A percentile compares a stretch with the other conserved stretches of the same genome.
Evolutionary conservation across 2,797 vertebrate species (phyloP).

Genomic region (Scolopax bukidnonensis): DNA sequence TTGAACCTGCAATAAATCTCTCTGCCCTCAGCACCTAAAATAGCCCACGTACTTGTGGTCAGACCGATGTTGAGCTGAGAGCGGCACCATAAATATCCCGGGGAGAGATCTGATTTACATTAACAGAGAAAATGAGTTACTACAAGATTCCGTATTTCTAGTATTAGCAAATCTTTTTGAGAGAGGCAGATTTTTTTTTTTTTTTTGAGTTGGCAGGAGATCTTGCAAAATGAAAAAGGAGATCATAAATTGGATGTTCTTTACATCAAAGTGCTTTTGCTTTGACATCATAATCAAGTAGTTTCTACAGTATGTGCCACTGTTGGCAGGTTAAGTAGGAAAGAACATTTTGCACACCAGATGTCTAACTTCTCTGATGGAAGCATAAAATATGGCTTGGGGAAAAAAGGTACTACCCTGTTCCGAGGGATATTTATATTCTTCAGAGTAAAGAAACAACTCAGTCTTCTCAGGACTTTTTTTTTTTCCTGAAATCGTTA

Average conservation of each 20-base stretch:
- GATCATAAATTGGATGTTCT: neutral
- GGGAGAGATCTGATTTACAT: neutral
- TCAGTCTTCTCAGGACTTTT: neutral
- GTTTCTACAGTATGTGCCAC: neutral
- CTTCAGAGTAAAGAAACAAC: neutral
- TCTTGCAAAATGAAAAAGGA: neutral
- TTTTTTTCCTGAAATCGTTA: neutral
- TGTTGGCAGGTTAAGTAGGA: neutral
- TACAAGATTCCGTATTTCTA: neutral
- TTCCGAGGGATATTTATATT: neutral
- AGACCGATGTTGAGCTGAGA: neutral
- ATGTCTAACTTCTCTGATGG: neutral
- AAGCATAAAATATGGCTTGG: neutral
- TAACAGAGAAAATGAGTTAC: neutral
- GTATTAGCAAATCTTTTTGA: conserved; percentile 6
- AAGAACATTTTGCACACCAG: neutral
- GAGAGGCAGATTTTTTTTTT: neutral
- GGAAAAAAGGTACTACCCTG: neutral
- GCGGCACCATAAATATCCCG: neutral
- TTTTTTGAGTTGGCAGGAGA: neutral
- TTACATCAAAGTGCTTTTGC: conserved; percentile 10
- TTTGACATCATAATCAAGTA: conserved; percentile 28
- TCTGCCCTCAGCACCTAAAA: neutral
- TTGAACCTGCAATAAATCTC: conserved; percentile 21
- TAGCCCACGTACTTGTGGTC: neutral